Conservation (phyloP, 2,113 vertebrate genomes). For the Sprattus sprattus region DNA sequence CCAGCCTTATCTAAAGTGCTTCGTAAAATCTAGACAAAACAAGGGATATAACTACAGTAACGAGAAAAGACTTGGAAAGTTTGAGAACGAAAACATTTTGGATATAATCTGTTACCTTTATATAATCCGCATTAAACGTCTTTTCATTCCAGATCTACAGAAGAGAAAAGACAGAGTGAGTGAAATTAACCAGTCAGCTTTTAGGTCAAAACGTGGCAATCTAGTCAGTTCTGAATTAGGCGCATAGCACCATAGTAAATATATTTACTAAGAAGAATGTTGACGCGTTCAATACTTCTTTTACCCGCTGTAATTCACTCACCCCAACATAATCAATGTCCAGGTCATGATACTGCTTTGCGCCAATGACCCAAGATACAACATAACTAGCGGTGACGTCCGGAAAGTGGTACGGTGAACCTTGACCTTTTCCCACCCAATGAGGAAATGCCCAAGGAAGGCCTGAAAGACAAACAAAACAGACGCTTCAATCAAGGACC, state of each 20-base stretch:
- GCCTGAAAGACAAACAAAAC: constrained; percentile 62
- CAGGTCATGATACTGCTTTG: constrained; percentile 87
- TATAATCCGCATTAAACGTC: constrained; percentile 80
- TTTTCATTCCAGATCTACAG: constrained; percentile 95
- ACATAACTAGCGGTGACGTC: constrained; percentile 87
- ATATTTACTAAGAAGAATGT: too few relatives aligned
- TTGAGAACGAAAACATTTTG: constrained; percentile 34
- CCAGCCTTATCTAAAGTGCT: constrained; percentile 79
- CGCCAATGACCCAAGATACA: constrained; percentile 88
- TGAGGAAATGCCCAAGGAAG: constrained; percentile 93
- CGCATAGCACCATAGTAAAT: too few relatives aligned
- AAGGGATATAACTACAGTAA: neutral
- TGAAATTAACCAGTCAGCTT: neutral
- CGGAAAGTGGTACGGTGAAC: constrained; percentile 88
- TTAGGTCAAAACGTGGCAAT: constrained; percentile 16
- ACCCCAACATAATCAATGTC: constrained; percentile 95
- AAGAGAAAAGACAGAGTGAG: neutral
- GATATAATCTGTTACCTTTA: constrained; percentile 78
- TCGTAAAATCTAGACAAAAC: constrained; percentile 80
- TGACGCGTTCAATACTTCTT: too few relatives aligned
- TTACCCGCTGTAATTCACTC: constrained; percentile 44
- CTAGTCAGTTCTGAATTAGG: constrained; percentile 28
- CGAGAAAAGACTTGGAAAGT: neutral
- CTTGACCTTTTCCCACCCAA: constrained; percentile 86
- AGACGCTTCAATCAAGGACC: neutral